Evolutionary conservation across 2,888 invertebrate species (phyloP), one percentile per base, ranked within the genome.

Genomic region (Drosophila nr. medialis): DNA sequence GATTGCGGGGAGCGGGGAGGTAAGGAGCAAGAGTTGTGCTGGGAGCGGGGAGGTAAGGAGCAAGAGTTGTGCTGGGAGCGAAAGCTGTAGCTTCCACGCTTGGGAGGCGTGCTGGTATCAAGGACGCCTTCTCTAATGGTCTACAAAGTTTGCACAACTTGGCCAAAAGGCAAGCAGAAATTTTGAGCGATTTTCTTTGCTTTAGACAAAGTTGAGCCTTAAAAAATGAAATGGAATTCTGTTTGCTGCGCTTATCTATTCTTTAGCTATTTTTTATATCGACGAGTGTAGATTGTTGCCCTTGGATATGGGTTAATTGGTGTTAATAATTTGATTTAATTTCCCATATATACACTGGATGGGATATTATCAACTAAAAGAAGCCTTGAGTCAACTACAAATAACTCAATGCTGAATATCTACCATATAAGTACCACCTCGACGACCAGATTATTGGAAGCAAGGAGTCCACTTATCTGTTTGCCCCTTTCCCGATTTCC

Each of bases 141-240:
- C 65, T 50, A 60, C 75, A 77, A 75, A 77, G 75, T 77, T 79
- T 77, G 80, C 77, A 59, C 80, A 65, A 74, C 74, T 76, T 62
- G 76, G 79, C 79, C 72, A 63, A 42, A 67, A 78, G 76, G 68
- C 77, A 60, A 66, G 38, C 51, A 34, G 45, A 34, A 54, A 54
- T 64, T 64, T 67, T 65, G 42, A 29, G 18, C 42, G 11, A 42
- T 42, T 60, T 55, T 51, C 56, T 42, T 29, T 67, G 48, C 48
- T 29, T 62, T 62, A 45, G 24, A 18, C 27, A 49, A 42, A 32
- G 59, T 40, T 48, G 11, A 21, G 38, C 11, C 45, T n/a, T 7
- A 27, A 36, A 32, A 21, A 32, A 15, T 10, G 18, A 53, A 53
- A 59, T 34, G 49, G 48, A 34, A 15, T 38, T 21, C 27, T 21